These are phyloP conservation scores for Mythimna vitellina DNA, from an alignment of 2,888 invertebrate species.

Conservation along the genomic window DNA sequence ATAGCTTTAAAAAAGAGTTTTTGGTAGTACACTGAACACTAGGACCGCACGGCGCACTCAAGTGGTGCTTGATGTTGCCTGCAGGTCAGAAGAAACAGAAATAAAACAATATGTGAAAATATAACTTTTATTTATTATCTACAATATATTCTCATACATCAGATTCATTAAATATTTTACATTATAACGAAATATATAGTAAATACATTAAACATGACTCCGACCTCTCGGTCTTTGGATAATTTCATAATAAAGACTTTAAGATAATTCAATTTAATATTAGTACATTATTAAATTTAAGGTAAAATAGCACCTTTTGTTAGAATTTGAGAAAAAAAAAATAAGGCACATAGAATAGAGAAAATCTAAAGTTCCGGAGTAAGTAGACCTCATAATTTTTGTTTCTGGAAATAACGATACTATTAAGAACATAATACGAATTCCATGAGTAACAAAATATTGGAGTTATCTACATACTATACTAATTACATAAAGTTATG, in stretches of 20 bases:
- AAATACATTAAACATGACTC: conserved; percentile 87
- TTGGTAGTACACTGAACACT: too few relatives aligned
- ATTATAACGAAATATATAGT: conserved; percentile 81
- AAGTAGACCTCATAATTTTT: conserved; percentile 59
- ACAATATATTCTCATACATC: conserved; percentile 85
- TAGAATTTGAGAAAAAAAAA: conserved; percentile 63
- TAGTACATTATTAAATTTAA: conserved; percentile 64
- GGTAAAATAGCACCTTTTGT: conserved; percentile 79
- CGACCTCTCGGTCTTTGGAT: conserved; percentile 86
- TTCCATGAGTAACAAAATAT: conserved; percentile 74
- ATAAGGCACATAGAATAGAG: conserved; percentile 68
- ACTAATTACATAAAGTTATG: conserved; percentile 52
- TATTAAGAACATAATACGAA: conserved; percentile 86
- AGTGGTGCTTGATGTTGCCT: too few relatives aligned
- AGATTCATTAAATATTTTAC: conserved; percentile 84
- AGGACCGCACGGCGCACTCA: too few relatives aligned
- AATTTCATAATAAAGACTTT: conserved; percentile 69
- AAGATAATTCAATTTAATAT: conserved; percentile 64
- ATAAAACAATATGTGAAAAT: conserved; percentile 73
- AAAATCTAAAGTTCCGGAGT: conserved; percentile 45
- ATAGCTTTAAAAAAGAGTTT: too few relatives aligned
- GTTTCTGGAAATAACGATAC: conserved; percentile 84
- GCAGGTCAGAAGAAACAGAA: not conserved
- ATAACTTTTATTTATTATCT: conserved; percentile 87
- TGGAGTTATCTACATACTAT: conserved; percentile 63